A percentile compares a stretch with the other conserved stretches of the same genome.
Evolutionary conservation across 1,140 invertebrate species (phyloP).

Genomic region (Zaprionus inermis): DNA sequence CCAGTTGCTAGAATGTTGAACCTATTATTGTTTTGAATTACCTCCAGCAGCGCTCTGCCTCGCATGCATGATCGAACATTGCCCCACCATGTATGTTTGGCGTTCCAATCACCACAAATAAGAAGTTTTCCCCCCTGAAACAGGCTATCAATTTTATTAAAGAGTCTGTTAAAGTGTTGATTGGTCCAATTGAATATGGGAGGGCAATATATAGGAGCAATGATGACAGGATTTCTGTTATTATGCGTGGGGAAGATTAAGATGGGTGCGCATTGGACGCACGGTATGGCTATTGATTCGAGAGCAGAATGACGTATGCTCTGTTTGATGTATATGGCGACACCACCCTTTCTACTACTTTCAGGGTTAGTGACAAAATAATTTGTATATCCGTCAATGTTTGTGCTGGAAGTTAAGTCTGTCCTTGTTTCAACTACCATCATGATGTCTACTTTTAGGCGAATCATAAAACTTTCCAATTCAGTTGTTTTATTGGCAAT

Average conservation of each 20-base stretch:
- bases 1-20: slow-evolving; percentile 18
- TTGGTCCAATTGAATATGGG: not conserved
- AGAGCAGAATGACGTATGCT: not conserved
- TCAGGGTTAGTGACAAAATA: too few species aligned
- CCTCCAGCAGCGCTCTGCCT: not conserved
- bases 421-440: too few species aligned
- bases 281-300: not conserved
- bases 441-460: too few species aligned
- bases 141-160: not conserved
- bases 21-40: not conserved
- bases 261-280: slow-evolving; percentile 11
- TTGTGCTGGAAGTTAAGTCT: too few species aligned
- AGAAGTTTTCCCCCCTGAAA: not conserved
- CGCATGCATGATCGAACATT: slow-evolving; percentile 1
- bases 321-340: not conserved
- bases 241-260: not conserved
- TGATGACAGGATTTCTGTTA: not conserved
- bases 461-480: too few species aligned
- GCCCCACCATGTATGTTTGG: slow-evolving; percentile 22
- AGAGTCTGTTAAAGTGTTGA: not conserved
- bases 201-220: slow-evolving; percentile 13
- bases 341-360: slow-evolving; percentile 6
- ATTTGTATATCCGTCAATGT: too few species aligned
- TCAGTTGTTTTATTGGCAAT: too few species aligned
- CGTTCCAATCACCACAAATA: slow-evolving; percentile 26